Percentiles rank a stretch among this genome's conserved stretches.
phyloP scores from a whole-genome alignment of 2,797 vertebrate species.

The Danio choprae region DNA sequence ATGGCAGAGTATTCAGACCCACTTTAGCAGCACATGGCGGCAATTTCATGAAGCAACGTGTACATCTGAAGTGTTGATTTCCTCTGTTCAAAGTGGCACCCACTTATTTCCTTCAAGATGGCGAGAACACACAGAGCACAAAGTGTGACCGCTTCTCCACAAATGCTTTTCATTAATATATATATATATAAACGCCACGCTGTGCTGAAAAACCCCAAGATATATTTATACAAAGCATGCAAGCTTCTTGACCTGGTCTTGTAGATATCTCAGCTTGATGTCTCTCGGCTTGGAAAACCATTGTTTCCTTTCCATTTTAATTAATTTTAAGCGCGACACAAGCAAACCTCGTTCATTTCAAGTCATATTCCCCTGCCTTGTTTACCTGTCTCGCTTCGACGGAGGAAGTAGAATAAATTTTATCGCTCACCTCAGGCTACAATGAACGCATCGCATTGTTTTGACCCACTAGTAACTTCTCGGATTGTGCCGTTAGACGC shows the following conservation, averaged over 20 bases:
- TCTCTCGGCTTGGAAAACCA: background rate
- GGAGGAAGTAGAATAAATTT: background rate
- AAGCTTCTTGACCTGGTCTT: slow-evolving; percentile 5
- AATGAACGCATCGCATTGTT: background rate
- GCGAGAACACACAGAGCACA: background rate
- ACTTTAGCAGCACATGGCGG: slow-evolving; percentile 30
- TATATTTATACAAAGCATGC: background rate
- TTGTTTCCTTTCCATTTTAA: background rate
- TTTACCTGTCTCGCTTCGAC: background rate
- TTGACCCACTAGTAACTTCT: background rate
- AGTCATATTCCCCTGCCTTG: slow-evolving; percentile 24
- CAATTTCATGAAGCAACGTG: slow-evolving; percentile 42
- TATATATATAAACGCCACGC: background rate
- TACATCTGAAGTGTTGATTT: slow-evolving; percentile 33
- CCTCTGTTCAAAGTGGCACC: background rate
- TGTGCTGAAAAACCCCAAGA: background rate
- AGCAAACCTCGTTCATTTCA: background rate
- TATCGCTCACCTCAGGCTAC: slow-evolving; percentile 17
- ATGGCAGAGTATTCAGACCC: slow-evolving; percentile 33
- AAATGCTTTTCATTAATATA: slow-evolving; percentile 2
- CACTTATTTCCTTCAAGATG: slow-evolving; percentile 36
- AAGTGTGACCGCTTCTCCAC: slow-evolving; percentile 1
- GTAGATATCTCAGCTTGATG: background rate
- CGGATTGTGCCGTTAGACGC: background rate
- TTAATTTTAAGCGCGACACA: background rate